Evolutionary conservation across 2,888 invertebrate genomes (phyloP).

Genomic region (Dolichomitus sp.): DNA sequence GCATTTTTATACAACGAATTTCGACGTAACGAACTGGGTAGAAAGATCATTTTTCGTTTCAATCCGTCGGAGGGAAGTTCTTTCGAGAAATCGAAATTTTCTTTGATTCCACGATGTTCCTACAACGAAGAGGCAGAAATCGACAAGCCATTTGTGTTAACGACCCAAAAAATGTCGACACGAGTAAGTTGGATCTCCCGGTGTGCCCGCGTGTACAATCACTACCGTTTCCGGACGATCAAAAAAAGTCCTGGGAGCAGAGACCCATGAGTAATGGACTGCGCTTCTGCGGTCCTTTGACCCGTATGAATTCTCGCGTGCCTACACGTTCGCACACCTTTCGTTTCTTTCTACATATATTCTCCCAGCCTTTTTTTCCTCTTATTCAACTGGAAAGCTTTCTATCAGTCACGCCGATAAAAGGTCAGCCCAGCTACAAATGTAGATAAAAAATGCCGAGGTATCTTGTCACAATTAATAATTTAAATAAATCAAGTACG

Average conservation of each 20-base stretch:
- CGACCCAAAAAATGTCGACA: slow-evolving; percentile 48
- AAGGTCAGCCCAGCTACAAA: no score
- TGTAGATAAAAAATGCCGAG: neutral
- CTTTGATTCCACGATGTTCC: slow-evolving; percentile 29
- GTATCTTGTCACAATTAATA: neutral
- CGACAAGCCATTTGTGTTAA: slow-evolving; percentile 41
- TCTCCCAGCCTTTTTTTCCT: slow-evolving; percentile 16
- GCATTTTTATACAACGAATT: neutral
- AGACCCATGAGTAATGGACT: neutral
- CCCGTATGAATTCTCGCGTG: slow-evolving; percentile 49
- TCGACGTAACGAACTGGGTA: no score
- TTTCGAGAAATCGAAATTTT: slow-evolving; percentile 41
- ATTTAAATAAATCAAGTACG: neutral
- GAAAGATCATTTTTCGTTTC: neutral
- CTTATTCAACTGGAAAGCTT: slow-evolving; percentile 8
- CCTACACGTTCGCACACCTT: slow-evolving; percentile 50
- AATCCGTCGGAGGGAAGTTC: neutral
- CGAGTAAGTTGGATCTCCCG: slow-evolving; percentile 57
- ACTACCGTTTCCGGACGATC: slow-evolving; percentile 63
- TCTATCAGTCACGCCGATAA: neutral
- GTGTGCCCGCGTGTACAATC: slow-evolving; percentile 51
- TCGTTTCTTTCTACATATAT: slow-evolving; percentile 10
- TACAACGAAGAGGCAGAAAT: neutral
- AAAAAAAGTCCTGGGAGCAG: slow-evolving; percentile 27
- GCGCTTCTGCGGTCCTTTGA: slow-evolving; percentile 22